phyloP scores from a whole-genome alignment of 2,888 invertebrate genomes.

The Gisinianus flammeolus region DNA sequence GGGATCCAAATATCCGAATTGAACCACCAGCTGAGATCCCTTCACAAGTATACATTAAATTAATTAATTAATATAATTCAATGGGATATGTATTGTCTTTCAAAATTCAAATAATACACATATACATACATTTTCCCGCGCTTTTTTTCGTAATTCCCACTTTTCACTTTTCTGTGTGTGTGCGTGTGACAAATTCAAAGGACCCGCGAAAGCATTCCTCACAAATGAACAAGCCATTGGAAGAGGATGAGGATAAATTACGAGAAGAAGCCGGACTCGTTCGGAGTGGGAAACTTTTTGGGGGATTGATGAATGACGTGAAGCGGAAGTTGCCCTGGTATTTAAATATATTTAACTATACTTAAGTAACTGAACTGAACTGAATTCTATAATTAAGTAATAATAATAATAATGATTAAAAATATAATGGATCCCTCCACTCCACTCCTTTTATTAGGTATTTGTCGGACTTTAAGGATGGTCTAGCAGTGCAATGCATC shows the following conservation, averaged over 20 bases:
- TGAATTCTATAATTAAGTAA: too few relatives aligned
- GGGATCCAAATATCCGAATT: slow-evolving; percentile 52
- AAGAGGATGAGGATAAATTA: slow-evolving; percentile 80
- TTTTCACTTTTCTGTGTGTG: too few relatives aligned
- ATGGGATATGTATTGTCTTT: too few relatives aligned
- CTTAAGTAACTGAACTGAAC: too few relatives aligned
- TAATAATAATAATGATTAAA: background rate
- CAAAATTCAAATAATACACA: too few relatives aligned
- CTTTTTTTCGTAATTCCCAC: too few relatives aligned
- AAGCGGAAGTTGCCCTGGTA: slow-evolving; percentile 86
- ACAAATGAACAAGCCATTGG: slow-evolving; percentile 72
- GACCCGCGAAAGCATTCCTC: slow-evolving; percentile 82
- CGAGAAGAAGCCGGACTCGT: slow-evolving; percentile 85
- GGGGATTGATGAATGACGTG: slow-evolving; percentile 88
- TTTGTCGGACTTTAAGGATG: slow-evolving; percentile 63
- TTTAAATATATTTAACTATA: too few relatives aligned
- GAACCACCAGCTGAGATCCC: slow-evolving; percentile 42
- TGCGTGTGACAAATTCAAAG: too few relatives aligned
- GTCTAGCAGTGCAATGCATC: slow-evolving; percentile 63
- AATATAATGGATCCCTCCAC: background rate
- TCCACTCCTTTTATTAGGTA: slow-evolving; percentile 60
- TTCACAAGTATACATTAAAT: background rate
- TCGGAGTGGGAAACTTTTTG: slow-evolving; percentile 83
- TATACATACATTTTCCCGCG: too few relatives aligned
- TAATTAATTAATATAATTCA: too few relatives aligned